Percentiles rank a stretch among this genome's conserved stretches.
These are phyloP conservation scores for Cirrhinus molitorella DNA, from an alignment of 2,797 vertebrate species.

Conservation along the genomic window DNA sequence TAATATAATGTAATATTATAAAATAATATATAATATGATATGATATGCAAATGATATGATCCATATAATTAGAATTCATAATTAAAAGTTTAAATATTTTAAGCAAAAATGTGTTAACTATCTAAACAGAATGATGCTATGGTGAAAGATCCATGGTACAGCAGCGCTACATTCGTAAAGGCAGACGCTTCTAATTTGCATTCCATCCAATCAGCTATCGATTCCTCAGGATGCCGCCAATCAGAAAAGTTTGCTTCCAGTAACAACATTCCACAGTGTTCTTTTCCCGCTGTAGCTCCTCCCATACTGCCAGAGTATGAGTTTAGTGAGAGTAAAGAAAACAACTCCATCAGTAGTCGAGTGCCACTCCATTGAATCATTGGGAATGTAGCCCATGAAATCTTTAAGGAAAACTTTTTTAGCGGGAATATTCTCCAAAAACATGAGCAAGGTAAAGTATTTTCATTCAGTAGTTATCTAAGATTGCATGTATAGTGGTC, in stretches of 20 bases:
- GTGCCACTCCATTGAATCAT: slow-evolving; percentile 62
- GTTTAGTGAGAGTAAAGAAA: slow-evolving; percentile 72
- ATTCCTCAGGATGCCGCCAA: slow-evolving; percentile 68
- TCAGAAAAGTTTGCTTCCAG: slow-evolving; percentile 55
- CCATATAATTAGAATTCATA: no score
- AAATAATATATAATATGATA: background rate
- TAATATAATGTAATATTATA: no score
- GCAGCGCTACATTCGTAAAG: slow-evolving; percentile 23
- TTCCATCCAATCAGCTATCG: slow-evolving; percentile 71
- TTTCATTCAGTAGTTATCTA: background rate
- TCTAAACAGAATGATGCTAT: background rate
- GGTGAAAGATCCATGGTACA: background rate
- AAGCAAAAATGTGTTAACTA: background rate
- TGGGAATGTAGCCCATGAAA: slow-evolving; percentile 65
- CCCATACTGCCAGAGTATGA: slow-evolving; percentile 60
- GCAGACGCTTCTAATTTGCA: slow-evolving; percentile 18
- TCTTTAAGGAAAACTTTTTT: slow-evolving; percentile 49
- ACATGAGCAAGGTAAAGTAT: slow-evolving; percentile 78
- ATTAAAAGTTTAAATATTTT: background rate
- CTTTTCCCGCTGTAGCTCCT: slow-evolving; percentile 63
- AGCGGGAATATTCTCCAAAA: slow-evolving; percentile 55
- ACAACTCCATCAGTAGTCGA: slow-evolving; percentile 70
- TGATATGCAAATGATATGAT: background rate
- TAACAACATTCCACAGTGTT: slow-evolving; percentile 67
- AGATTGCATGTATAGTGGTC: background rate